Evolutionary conservation across 2,113 vertebrate species (phyloP).

Genomic region (Gymnarchus niloticus): DNA sequence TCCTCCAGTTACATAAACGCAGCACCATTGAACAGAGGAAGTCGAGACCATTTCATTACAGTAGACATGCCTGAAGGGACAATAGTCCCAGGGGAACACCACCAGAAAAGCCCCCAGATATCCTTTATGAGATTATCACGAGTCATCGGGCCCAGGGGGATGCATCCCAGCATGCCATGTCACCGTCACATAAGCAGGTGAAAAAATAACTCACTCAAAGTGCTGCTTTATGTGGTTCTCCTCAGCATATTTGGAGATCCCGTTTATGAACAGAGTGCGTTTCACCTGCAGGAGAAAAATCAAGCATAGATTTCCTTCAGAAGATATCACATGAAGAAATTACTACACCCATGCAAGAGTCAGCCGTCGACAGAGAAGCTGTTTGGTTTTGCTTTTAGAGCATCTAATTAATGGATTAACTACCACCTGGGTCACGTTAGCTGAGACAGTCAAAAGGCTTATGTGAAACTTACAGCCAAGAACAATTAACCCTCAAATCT

Average conservation of each 20-base stretch:
- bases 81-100: not conserved
- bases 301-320: not conserved
- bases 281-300: slow-evolving; percentile 71
- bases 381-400: not conserved
- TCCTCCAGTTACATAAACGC: not conserved
- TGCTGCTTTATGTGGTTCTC: slow-evolving; percentile 91
- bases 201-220: slow-evolving; percentile 77
- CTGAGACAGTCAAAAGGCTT: not conserved
- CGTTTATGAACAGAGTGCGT: slow-evolving; percentile 90
- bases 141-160: not conserved
- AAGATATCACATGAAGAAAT: no score
- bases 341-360: not conserved
- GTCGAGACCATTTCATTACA: not conserved
- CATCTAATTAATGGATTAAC: not conserved
- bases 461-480: not conserved
- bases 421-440: not conserved
- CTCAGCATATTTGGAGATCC: slow-evolving; percentile 93
- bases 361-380: not conserved
- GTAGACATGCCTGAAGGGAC: not conserved
- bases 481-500: not conserved
- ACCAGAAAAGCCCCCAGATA: not conserved
- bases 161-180: not conserved
- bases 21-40: not conserved
- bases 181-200: not conserved
- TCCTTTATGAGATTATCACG: not conserved